phyloP scores from a whole-genome alignment of 2,888 invertebrate species.

The Atethmia centrago region DNA sequence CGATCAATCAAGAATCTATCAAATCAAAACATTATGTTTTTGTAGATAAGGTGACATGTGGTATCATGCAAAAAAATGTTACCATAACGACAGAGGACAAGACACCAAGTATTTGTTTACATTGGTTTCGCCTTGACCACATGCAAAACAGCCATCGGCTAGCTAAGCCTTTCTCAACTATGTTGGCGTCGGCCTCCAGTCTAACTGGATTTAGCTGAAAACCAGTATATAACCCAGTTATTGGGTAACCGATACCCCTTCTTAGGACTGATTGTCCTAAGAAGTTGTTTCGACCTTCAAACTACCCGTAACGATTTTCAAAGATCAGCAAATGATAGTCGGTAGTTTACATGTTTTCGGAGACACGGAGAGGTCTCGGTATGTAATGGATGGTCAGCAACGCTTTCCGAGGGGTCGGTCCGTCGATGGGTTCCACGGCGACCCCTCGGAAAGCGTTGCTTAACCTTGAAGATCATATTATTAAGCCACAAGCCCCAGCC shows the following conservation, averaged over 20 bases:
- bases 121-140: neutral
- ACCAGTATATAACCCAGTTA: neutral
- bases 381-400: neutral
- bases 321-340: neutral
- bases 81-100: neutral
- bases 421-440: no score
- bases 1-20: constrained; percentile 23
- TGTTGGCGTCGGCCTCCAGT: neutral
- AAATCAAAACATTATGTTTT: constrained; percentile 5
- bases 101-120: no score
- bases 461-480: neutral
- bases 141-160: neutral
- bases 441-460: neutral
- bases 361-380: neutral
- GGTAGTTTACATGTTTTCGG: neutral
- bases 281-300: neutral
- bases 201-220: neutral
- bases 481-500: neutral
- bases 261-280: neutral
- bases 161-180: neutral
- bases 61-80: neutral
- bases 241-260: neutral
- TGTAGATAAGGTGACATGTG: neutral
- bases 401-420: no score
- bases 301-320: neutral